Evolutionary conservation across 2,888 invertebrate species (phyloP), one percentile per base, ranked within the genome.

Genomic region (Orchesella flavescens): DNA sequence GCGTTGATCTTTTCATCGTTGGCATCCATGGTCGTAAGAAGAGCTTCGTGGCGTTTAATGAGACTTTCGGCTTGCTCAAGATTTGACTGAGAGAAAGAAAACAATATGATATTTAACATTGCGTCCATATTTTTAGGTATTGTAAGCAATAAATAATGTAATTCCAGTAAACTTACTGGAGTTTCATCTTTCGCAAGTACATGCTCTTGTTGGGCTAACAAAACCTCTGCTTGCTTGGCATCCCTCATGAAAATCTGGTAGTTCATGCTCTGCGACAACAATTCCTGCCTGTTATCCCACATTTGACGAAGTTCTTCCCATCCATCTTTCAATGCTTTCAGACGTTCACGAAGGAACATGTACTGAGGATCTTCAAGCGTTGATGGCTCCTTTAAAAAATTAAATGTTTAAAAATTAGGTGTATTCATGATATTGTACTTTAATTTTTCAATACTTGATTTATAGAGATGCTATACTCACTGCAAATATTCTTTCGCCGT

Each of bases 281-380:
- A 91, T 89, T 97, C 95, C 90, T 99, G 98, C 46, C 99, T 92
- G 92, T 98, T 99, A 91, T 97, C 98, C 99, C 99, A 99, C 99
- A 99, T 99, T 91, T 99, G 97, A 90, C 98, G 96, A 84, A 99
- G 92, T 90, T 99, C 99, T 86, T 97, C 97, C 99, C 99, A 99
- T 82, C 99, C 99, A 91, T 98, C 98, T 91, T 98, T 97, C 76
- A 99, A 92, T 0, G 99, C 99, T 93, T 97, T 98, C 88, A 99
- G 92, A 65, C 99, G 94, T 91, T 99, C 98, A 85, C 99, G 94
- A 89, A 99, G 92, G 95, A 99, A 99, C 99, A 99, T 99, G 92
- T 99, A 99, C 91, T 99, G 99, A 61, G 99, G 97, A 92, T 99
- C 99, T 91, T 97, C 95, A 90, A 96, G 94, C 87, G 97, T 94